Percentiles rank a stretch among this genome's conserved stretches.
Evolutionary conservation across 1,140 invertebrate genomes (phyloP).

Genomic region (Lethocerus indicus): DNA sequence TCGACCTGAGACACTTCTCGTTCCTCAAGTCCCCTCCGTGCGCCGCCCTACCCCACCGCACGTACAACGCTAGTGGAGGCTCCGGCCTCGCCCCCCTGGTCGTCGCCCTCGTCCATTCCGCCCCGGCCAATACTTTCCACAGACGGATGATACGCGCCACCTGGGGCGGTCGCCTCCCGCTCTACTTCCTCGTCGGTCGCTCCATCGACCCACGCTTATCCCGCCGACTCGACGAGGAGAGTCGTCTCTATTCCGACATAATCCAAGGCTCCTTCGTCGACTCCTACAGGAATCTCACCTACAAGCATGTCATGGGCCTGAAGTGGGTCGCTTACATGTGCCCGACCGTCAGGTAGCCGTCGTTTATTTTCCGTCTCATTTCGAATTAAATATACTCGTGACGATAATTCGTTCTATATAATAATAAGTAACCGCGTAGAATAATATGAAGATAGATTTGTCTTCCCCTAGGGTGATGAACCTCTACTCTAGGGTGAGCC

Average conservation of each 20-base stretch:
- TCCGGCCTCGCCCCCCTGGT: slow-evolving; percentile 25
- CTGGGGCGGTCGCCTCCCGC: slow-evolving; percentile 36
- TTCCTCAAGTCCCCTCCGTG: too few species aligned
- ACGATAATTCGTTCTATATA: too few species aligned
- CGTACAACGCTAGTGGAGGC: too few species aligned
- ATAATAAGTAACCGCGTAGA: too few species aligned
- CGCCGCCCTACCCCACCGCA: too few species aligned
- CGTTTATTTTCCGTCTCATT: too few species aligned
- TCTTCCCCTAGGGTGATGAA: too few species aligned
- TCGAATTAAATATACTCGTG: too few species aligned
- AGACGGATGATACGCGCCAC: slow-evolving; percentile 43
- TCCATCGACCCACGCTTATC: slow-evolving; percentile 27
- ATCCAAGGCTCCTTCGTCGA: slow-evolving; percentile 65
- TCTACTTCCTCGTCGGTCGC: slow-evolving; percentile 48
- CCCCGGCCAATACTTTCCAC: slow-evolving; percentile 39
- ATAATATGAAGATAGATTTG: too few species aligned
- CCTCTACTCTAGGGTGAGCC: too few species aligned
- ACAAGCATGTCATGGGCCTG: slow-evolving; percentile 71
- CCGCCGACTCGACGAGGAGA: slow-evolving; percentile 37
- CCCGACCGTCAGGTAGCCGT: too few species aligned
- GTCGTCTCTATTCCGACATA: slow-evolving; percentile 42
- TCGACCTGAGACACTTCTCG: too few species aligned
- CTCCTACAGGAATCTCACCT: slow-evolving; percentile 68
- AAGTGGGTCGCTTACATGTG: slow-evolving; percentile 58
- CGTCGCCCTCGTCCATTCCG: slow-evolving; percentile 50